These are phyloP conservation scores for Botia almorhae DNA, from an alignment of 2,797 vertebrate genomes.

Conservation along the genomic window DNA sequence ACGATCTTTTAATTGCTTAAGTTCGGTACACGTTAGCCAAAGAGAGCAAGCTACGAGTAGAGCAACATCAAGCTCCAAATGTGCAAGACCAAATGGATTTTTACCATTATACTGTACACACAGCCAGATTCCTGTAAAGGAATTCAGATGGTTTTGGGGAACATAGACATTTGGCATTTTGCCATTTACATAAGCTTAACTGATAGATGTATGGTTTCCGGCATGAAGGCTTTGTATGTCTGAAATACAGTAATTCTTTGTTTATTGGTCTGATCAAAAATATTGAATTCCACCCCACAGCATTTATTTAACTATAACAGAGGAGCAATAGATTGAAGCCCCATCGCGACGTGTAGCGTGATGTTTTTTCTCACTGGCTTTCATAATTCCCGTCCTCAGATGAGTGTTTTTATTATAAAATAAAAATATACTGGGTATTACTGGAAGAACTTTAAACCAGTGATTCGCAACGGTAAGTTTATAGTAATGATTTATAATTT, in stretches of 20 bases:
- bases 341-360: no score
- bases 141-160: conserved; percentile 35
- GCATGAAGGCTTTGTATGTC: conserved; percentile 14
- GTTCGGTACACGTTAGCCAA: conserved; percentile 62
- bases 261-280: conserved; percentile 19
- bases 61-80: neutral
- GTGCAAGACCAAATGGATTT: neutral
- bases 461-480: no score
- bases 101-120: no score
- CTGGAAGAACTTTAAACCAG: no score
- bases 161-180: conserved; percentile 15
- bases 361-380: no score
- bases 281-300: neutral
- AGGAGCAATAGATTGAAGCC: no score
- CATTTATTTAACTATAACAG: no score
- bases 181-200: conserved; percentile 29
- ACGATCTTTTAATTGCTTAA: conserved; percentile 68
- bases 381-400: no score
- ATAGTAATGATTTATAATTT: no score
- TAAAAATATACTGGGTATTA: no score
- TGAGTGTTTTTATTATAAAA: no score
- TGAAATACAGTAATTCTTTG: conserved; percentile 26
- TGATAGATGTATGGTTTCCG: conserved; percentile 37
- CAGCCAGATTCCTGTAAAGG: conserved; percentile 35
- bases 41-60: conserved; percentile 39